Base-by-base conservation (phyloP, 2,113 vertebrate species). In the Casuarius casuarius region DNA sequence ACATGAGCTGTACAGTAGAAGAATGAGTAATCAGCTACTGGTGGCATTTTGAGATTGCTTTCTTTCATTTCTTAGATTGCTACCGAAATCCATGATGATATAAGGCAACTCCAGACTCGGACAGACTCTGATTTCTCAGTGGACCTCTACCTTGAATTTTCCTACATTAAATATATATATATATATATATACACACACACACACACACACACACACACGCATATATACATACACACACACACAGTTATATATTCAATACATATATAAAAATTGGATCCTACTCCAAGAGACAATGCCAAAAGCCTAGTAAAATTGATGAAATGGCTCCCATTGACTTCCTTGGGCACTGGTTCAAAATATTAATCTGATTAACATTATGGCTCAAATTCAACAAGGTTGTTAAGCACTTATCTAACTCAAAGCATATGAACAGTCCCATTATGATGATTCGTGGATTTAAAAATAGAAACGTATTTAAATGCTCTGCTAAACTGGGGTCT, bases 261-360 rank as follows among this genome's bases (percentile, higher is more conserved):
- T 79, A 46, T 8, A 54, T 63, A 86, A 61, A 51, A 59, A 76
- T 31, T 14, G 0, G 21, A 25, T 89, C 54, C 31, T 81, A 8
- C 52, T 72, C 76, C 51, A 67, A 73, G 29, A 90, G 26, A 23
- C 20, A 15, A 54, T 29, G 71, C 35, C 71, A 54, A 54, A 51
- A 54, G 22, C 13, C 42, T 33, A 72, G 42, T 85, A 87, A 92
- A 85, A 54, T 4, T 52, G 87, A 91, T 92, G 46, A 94, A 91
- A 70, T 89, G 29, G 19, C 56, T 91, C 51, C 42, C 58, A 54
- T 9, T 75, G 44, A 19, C 59, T 94, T 92, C 58, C 21, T 61
- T 25, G 35, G 94, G 94, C 92, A 90, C 29, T 76, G 13, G 14
- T 76, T 93, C 93, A 94, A 96, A 90, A 54, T 80, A 91, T 90